These are phyloP conservation scores for Glyptemys insculpta DNA, from an alignment of 2,797 vertebrate species.

Conservation along the genomic window DNA sequence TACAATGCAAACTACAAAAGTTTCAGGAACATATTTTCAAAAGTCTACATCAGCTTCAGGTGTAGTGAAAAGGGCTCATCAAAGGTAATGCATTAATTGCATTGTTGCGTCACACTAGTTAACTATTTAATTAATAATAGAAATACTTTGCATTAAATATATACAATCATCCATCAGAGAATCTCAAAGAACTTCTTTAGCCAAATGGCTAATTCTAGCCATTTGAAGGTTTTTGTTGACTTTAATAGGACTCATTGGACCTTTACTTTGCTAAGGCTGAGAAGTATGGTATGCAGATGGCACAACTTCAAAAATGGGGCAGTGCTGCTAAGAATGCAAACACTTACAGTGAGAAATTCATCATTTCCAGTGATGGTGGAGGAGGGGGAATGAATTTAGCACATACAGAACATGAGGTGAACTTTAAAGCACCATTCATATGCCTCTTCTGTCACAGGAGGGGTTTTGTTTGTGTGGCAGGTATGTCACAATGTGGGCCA, in stretches of 20 bases:
- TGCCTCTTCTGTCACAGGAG: background rate
- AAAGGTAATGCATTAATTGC: background rate
- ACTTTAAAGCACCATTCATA: background rate
- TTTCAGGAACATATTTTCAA: background rate
- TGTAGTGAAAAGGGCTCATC: background rate
- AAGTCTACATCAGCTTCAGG: background rate
- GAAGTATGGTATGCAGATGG: conserved; percentile 1
- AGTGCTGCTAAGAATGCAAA: background rate
- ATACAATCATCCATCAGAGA: background rate
- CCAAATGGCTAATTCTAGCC: background rate
- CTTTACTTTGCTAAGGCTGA: background rate
- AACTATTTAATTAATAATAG: background rate
- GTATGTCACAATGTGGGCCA: background rate
- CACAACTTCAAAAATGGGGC: background rate
- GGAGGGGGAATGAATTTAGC: background rate
- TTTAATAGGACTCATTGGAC: background rate
- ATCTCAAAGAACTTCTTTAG: background rate
- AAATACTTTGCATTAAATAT: background rate
- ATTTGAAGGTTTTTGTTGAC: background rate
- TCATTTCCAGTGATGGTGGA: background rate
- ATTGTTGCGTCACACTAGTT: background rate
- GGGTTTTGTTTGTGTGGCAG: background rate
- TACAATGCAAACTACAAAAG: background rate
- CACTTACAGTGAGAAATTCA: background rate
- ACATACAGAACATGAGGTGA: background rate